These are phyloP conservation scores for Calameuta pallipes DNA, from an alignment of 2,888 invertebrate genomes.

Conservation along the genomic window DNA sequence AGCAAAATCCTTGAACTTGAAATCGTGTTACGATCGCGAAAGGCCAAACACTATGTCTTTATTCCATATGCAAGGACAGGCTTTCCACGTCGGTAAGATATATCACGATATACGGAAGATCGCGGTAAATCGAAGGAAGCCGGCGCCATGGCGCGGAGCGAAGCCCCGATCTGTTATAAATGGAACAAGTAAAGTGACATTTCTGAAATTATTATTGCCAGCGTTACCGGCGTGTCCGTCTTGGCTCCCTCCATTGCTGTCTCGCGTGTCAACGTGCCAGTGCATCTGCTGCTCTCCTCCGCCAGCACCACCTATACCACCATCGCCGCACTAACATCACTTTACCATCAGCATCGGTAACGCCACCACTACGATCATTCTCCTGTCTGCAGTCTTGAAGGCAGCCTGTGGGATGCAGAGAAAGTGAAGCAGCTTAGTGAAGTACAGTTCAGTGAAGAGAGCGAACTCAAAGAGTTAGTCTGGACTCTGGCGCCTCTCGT, in stretches of 20 bases:
- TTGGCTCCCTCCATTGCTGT: constrained; percentile 1
- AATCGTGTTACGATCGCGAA: background rate
- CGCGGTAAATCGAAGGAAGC: constrained; percentile 1
- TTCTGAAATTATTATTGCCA: constrained; percentile 47
- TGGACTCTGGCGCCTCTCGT: constrained; percentile 17
- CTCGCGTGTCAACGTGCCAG: constrained; percentile 5
- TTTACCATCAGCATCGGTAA: background rate
- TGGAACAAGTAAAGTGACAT: constrained; percentile 46
- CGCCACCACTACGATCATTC: constrained; percentile 7
- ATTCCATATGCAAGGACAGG: background rate
- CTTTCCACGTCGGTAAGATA: background rate
- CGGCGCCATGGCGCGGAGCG: constrained; percentile 24
- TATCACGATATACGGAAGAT: background rate
- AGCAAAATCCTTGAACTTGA: background rate
- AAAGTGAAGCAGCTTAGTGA: constrained; percentile 21
- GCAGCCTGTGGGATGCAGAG: constrained; percentile 17
- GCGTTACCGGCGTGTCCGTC: constrained; percentile 25
- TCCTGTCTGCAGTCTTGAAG: constrained; percentile 20
- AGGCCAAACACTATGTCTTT: background rate
- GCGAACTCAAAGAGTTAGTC: constrained; percentile 8
- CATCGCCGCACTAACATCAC: background rate
- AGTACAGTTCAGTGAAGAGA: constrained; percentile 10
- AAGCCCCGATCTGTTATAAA: constrained; percentile 45
- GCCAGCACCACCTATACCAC: constrained; percentile 17
- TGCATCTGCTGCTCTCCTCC: constrained; percentile 14